phyloP scores from a whole-genome alignment of 2,113 vertebrate species.

The Nestor notabilis region DNA sequence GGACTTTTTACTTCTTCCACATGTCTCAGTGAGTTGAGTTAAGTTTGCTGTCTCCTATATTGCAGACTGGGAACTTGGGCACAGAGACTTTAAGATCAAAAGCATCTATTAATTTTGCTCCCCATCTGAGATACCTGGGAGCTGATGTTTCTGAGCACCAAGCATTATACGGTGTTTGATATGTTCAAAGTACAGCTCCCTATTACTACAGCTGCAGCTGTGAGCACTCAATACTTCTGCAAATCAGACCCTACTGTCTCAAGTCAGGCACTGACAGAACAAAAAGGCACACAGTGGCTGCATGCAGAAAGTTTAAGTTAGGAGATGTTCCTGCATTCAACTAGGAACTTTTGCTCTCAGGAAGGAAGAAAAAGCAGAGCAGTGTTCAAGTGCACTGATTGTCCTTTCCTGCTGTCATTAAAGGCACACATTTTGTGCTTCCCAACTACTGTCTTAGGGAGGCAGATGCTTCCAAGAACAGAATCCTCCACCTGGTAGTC shows the following conservation, averaged over 20 bases:
- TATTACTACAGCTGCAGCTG: background rate
- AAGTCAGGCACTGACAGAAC: background rate
- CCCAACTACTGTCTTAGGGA: background rate
- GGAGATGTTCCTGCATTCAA: background rate
- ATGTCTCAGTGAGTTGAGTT: background rate
- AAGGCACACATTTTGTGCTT: background rate
- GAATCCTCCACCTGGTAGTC: background rate
- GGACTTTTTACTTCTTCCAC: background rate
- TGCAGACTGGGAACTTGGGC: background rate
- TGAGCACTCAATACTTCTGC: background rate
- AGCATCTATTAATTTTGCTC: background rate
- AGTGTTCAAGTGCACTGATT: background rate
- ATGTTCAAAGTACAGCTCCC: background rate
- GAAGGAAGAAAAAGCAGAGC: background rate
- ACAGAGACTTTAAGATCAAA: background rate
- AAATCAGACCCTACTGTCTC: background rate
- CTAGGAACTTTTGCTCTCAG: background rate
- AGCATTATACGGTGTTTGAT: background rate
- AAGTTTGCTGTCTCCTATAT: background rate
- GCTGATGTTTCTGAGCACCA: background rate
- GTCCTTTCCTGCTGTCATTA: background rate
- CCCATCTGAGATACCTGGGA: background rate
- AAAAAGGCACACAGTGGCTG: background rate
- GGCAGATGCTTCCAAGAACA: background rate
- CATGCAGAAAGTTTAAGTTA: background rate